Conservation (phyloP, 2,113 vertebrate genomes). For the Thermophis baileyi region DNA sequence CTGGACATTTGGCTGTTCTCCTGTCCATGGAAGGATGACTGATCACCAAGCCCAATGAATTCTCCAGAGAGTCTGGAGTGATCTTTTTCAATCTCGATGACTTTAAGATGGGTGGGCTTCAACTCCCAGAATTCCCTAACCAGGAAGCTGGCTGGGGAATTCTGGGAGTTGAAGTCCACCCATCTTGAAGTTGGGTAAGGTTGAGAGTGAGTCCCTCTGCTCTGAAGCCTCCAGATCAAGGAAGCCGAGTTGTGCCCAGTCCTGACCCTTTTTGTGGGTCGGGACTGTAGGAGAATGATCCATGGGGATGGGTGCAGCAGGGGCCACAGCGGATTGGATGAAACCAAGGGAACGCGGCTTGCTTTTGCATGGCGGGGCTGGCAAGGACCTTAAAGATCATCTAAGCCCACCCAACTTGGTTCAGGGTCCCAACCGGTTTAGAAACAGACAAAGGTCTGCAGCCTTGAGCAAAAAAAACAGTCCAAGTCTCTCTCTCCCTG, state of each 20-base stretch:
- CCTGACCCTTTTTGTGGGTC: background rate
- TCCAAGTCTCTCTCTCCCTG: accelerated
- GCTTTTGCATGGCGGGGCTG: background rate
- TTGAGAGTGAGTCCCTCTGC: background rate
- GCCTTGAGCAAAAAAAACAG: background rate
- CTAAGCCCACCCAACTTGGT: background rate
- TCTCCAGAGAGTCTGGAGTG: background rate
- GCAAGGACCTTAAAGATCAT: background rate
- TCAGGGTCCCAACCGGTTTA: background rate
- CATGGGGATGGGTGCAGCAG: background rate
- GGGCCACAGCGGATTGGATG: background rate
- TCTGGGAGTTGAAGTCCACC: background rate
- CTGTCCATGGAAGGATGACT: background rate
- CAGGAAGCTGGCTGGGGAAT: background rate
- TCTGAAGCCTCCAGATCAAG: background rate
- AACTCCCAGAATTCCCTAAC: background rate
- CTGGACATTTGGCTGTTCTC: background rate
- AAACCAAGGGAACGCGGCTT: background rate
- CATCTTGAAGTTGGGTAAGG: background rate
- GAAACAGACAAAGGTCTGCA: background rate
- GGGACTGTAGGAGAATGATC: background rate
- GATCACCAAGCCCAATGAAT: background rate
- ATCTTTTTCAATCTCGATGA: background rate
- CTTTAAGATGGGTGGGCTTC: background rate
- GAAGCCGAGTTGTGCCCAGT: background rate